These are phyloP conservation scores for Aethes cnicana DNA, from an alignment of 2,888 invertebrate species.

Conservation along the genomic window DNA sequence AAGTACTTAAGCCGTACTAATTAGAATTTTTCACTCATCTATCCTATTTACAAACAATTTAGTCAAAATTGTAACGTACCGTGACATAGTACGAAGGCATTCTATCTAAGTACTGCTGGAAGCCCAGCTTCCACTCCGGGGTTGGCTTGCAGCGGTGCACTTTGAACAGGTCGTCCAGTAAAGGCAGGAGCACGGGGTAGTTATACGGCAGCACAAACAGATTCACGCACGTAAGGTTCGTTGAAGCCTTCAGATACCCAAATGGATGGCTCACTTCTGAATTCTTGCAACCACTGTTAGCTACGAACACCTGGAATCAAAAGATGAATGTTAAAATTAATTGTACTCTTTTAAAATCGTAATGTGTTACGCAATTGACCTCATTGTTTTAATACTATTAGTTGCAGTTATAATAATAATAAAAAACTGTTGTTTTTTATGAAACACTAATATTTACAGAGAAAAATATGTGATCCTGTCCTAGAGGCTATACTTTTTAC, in stretches of 20 bases:
- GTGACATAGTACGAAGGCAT: conserved; percentile 97
- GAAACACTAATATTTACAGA: too few relatives aligned
- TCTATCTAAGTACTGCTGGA: conserved; percentile 96
- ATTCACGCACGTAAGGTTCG: conserved; percentile 96
- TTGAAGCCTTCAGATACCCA: conserved; percentile 98
- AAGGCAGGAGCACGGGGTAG: conserved; percentile 95
- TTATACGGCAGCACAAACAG: conserved; percentile 99
- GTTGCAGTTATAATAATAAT: too few relatives aligned
- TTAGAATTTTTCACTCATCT: too few relatives aligned
- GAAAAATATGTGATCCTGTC: too few relatives aligned
- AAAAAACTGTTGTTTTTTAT: too few relatives aligned
- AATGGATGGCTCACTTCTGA: conserved; percentile 96
- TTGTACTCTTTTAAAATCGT: too few relatives aligned
- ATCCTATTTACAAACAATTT: too few relatives aligned
- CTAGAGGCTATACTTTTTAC: too few relatives aligned
- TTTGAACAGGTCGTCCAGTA: conserved; percentile 96
- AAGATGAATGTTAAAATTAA: too few relatives aligned
- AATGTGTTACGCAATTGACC: too few relatives aligned
- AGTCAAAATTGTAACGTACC: conserved; percentile 66
- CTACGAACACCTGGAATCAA: conserved; percentile 90
- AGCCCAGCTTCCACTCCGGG: conserved; percentile 95
- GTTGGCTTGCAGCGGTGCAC: conserved; percentile 95
- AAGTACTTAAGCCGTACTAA: too few relatives aligned
- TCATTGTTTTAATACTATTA: too few relatives aligned
- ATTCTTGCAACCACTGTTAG: conserved; percentile 91